A percentile compares a stretch with the other conserved stretches of the same genome.
These are phyloP conservation scores for Pediacus dermestoides DNA, from an alignment of 2,888 invertebrate genomes.

Conservation along the genomic window DNA sequence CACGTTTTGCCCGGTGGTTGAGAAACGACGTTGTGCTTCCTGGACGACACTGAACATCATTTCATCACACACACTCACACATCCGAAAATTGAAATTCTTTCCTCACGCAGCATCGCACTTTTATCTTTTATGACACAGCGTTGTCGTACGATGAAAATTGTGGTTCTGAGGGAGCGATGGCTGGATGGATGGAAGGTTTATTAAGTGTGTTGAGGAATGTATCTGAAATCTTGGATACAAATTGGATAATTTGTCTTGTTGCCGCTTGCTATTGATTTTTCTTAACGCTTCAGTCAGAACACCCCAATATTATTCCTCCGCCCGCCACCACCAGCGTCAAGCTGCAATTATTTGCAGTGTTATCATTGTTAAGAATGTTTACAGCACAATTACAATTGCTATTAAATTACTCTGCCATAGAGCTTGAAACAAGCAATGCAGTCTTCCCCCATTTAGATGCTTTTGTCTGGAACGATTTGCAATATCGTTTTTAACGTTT, in stretches of 20 bases:
- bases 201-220: constrained; percentile 41
- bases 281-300: constrained; percentile 12
- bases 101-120: constrained; percentile 23
- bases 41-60: constrained; percentile 3
- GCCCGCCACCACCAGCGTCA: constrained; percentile 1
- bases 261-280: constrained; percentile 28
- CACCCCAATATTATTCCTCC: neutral
- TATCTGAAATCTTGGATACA: constrained; percentile 41
- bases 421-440: too few relatives aligned
- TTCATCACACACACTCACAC: too few relatives aligned
- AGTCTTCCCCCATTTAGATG: too few relatives aligned
- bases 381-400: constrained; percentile 7
- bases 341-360: neutral
- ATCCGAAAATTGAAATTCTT: constrained; percentile 26
- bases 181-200: constrained; percentile 28
- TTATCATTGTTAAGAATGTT: constrained; percentile 1
- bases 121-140: constrained; percentile 15
- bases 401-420: too few relatives aligned
- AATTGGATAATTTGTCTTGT: constrained; percentile 45
- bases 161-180: too few relatives aligned
- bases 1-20: constrained; percentile 35
- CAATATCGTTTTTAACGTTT: too few relatives aligned
- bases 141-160: constrained; percentile 19
- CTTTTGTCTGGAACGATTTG: too few relatives aligned
- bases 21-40: constrained; percentile 26